A percentile compares a stretch with the other conserved stretches of the same genome.
Evolutionary conservation across 1,140 invertebrate genomes (phyloP).

Genomic region (Harpegnathos saltator): DNA sequence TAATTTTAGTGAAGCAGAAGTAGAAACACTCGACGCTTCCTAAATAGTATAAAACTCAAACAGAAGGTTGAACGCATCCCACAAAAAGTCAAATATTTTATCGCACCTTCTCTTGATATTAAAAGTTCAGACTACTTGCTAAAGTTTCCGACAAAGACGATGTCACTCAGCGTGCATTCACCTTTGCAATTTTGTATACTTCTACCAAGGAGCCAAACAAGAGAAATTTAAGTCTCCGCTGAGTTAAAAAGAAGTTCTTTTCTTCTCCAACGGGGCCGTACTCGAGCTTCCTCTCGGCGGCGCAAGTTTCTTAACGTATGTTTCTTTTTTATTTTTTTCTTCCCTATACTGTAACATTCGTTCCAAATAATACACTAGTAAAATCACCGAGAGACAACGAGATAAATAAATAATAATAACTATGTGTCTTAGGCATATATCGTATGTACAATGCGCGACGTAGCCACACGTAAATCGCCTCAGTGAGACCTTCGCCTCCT

Average conservation of each 20-base stretch:
- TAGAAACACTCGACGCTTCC: background rate
- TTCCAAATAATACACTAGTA: background rate
- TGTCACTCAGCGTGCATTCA: too few relatives aligned
- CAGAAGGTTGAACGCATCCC: background rate
- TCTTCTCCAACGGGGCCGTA: background rate
- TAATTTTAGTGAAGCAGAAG: background rate
- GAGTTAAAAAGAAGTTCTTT: background rate
- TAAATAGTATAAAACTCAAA: background rate
- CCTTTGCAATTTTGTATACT: too few relatives aligned
- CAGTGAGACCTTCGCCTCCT: slow-evolving; percentile 1
- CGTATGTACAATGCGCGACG: background rate
- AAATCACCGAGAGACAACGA: background rate
- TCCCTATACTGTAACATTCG: background rate
- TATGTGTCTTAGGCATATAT: slow-evolving; percentile 18
- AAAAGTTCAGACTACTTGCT: too few relatives aligned
- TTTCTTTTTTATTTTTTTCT: too few relatives aligned
- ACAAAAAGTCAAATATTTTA: background rate
- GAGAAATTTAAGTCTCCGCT: too few relatives aligned
- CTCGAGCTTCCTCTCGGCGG: background rate
- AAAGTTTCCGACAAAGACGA: too few relatives aligned
- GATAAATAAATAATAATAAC: slow-evolving; percentile 5
- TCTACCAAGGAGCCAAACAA: too few relatives aligned
- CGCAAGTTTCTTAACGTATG: background rate
- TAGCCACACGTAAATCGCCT: background rate
- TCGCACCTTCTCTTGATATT: too few relatives aligned